phyloP scores from a whole-genome alignment of 1,140 invertebrate genomes.

The Diuraphis noxia region DNA sequence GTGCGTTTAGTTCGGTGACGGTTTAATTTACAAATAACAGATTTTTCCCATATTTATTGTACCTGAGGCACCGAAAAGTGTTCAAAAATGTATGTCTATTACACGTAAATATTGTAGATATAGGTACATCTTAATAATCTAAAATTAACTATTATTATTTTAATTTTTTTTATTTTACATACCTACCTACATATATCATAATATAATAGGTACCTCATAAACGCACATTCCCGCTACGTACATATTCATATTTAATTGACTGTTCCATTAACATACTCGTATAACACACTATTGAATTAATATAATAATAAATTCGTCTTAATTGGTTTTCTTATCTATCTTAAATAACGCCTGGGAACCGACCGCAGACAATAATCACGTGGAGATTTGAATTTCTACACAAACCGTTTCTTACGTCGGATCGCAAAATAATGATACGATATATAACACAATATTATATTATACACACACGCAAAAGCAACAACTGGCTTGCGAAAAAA shows the following conservation, averaged over 20 bases:
- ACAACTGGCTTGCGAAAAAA: not conserved
- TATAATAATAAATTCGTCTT: conserved; percentile 17
- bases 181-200: not conserved
- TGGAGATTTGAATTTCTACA: not conserved
- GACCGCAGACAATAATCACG: not conserved
- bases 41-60: not conserved
- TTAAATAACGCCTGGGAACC: not conserved
- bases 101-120: not conserved
- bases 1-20: not conserved
- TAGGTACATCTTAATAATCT: not conserved
- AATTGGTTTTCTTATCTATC: conserved; percentile 16
- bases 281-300: not conserved
- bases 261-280: not conserved
- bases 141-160: not conserved
- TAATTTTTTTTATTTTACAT: not conserved
- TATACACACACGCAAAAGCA: not conserved
- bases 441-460: not conserved
- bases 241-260: conserved; percentile 4
- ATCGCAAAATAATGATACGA: not conserved
- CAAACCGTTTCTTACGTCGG: not conserved
- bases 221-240: not conserved
- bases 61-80: not conserved
- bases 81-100: not conserved
- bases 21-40: conserved; percentile 31
- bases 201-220: not conserved